Conservation (phyloP, 1,140 invertebrate species). For the Drosophila serrata region DNA sequence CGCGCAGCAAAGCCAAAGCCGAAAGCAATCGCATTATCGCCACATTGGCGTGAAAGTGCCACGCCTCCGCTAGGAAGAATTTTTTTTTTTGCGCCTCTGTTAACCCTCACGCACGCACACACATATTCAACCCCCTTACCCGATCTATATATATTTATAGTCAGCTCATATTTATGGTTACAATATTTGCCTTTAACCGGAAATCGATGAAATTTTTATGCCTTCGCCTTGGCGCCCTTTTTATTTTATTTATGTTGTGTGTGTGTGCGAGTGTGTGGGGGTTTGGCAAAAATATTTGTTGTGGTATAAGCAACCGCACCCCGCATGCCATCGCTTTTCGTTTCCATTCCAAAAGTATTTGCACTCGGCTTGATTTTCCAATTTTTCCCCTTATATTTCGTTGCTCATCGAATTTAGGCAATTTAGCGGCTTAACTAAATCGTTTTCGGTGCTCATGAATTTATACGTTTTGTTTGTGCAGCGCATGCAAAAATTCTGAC, state of each 20-base stretch:
- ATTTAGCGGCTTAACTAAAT: slow-evolving; percentile 82
- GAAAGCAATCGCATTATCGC: slow-evolving; percentile 82
- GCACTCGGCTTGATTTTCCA: slow-evolving; percentile 74
- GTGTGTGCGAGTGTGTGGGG: slow-evolving; percentile 22
- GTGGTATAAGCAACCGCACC: slow-evolving; percentile 9
- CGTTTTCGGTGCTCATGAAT: slow-evolving; percentile 75
- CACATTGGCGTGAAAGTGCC: slow-evolving; percentile 80
- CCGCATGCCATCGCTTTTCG: not conserved
- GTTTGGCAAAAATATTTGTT: slow-evolving; percentile 61
- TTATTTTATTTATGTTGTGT: slow-evolving; percentile 69
- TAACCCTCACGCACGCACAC: slow-evolving; percentile 44
- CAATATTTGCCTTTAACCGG: slow-evolving; percentile 83
- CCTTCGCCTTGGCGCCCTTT: slow-evolving; percentile 66
- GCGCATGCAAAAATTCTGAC: slow-evolving; percentile 72
- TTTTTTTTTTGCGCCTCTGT: slow-evolving; percentile 5
- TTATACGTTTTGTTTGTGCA: slow-evolving; percentile 83
- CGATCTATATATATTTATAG: slow-evolving; percentile 81
- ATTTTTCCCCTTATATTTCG: slow-evolving; percentile 40
- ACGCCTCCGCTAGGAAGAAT: slow-evolving; percentile 41
- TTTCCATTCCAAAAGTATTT: slow-evolving; percentile 55
- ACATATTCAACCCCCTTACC: slow-evolving; percentile 17
- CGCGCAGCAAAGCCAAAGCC: slow-evolving; percentile 77
- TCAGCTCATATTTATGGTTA: slow-evolving; percentile 82
- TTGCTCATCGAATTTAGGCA: slow-evolving; percentile 73
- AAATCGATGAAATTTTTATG: slow-evolving; percentile 83